phyloP scores from a whole-genome alignment of 1,140 invertebrate genomes.

The Pinna nobilis region DNA sequence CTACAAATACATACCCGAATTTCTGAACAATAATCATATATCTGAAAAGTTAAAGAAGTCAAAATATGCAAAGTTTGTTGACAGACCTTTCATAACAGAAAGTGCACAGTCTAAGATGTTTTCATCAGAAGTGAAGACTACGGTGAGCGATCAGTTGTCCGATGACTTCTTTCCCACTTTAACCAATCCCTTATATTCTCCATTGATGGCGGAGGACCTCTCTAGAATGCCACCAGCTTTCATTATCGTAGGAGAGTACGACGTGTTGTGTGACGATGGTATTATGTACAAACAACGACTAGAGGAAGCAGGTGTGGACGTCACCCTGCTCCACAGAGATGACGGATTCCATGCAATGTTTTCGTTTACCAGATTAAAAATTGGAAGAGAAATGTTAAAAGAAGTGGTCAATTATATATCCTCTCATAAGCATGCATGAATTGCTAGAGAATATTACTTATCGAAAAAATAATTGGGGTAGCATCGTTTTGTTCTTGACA shows the following conservation, averaged over 20 bases:
- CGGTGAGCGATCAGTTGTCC: conserved; percentile 46
- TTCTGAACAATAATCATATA: conserved; percentile 57
- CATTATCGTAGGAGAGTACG: conserved; percentile 58
- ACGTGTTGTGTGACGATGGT: conserved; percentile 61
- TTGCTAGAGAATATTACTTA: too few relatives aligned
- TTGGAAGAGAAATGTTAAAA: neutral
- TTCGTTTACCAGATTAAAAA: conserved; percentile 1
- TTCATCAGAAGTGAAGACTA: conserved; percentile 42
- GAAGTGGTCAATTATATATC: neutral
- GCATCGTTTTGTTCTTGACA: too few relatives aligned
- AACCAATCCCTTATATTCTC: conserved; percentile 53
- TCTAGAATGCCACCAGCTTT: conserved; percentile 50
- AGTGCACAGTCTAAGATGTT: conserved; percentile 44
- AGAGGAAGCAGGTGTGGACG: conserved; percentile 48
- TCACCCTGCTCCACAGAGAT: conserved; percentile 50
- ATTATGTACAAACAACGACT: conserved; percentile 56
- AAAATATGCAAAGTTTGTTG: conserved; percentile 46
- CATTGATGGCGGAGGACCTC: conserved; percentile 53
- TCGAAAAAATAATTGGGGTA: too few relatives aligned
- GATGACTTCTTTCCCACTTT: conserved; percentile 44
- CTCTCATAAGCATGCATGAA: too few relatives aligned
- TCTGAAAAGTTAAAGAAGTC: conserved; percentile 52
- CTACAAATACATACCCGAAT: conserved; percentile 48
- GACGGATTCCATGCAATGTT: conserved; percentile 50
- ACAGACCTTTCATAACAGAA: conserved; percentile 39